Conservation (phyloP, 2,797 vertebrate species). For the Ammospiza maritima region DNA sequence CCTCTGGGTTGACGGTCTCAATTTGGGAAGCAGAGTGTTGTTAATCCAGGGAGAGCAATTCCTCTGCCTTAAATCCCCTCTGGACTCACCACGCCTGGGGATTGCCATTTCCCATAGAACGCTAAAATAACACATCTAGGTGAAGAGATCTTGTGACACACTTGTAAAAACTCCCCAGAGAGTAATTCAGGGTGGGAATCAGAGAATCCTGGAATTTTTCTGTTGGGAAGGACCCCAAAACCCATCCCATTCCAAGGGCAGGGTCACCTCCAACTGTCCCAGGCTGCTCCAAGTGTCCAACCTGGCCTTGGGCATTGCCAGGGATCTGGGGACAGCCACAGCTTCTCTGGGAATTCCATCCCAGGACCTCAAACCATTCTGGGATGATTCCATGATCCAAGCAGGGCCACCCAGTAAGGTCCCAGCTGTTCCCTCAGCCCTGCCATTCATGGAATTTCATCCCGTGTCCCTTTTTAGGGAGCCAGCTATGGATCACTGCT, state of each 20-base stretch:
- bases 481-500: not conserved
- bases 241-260: not conserved
- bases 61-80: not conserved
- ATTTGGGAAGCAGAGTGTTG: not conserved
- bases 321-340: not conserved
- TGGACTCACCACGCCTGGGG: not conserved
- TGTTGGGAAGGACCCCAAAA: not conserved
- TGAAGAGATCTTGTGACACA: accelerated
- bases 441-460: accelerated
- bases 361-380: not conserved
- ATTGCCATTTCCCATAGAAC: not conserved
- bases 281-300: accelerated
- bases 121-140: accelerated
- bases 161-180: not conserved
- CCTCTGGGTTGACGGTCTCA: accelerated
- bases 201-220: not conserved
- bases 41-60: not conserved
- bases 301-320: not conserved
- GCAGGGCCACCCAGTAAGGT: not conserved
- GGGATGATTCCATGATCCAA: not conserved
- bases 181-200: not conserved
- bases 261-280: accelerated
- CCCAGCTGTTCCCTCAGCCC: not conserved
- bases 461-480: not conserved
- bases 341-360: not conserved